A percentile compares a stretch with the other conserved stretches of the same genome.
These are phyloP conservation scores for Ciconia stormi DNA, from an alignment of 2,113 vertebrate genomes.

Conservation along the genomic window DNA sequence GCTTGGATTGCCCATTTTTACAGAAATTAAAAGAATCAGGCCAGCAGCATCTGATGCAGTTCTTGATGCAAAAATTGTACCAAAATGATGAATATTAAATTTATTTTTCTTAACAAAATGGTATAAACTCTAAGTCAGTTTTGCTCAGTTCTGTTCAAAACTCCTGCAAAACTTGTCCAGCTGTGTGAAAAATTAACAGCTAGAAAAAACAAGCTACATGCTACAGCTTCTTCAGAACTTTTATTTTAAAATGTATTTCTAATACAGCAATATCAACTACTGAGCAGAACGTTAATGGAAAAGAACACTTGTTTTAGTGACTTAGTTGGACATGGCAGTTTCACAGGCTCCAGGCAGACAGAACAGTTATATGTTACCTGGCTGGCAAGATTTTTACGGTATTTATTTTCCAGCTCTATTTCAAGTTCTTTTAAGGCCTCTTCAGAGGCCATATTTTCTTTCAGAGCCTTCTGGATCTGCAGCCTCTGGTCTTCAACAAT, in stretches of 20 bases:
- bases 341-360: background rate
- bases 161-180: background rate
- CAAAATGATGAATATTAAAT: background rate
- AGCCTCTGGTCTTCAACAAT: constrained; percentile 49
- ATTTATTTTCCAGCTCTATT: constrained; percentile 76
- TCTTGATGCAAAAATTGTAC: background rate
- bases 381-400: constrained; percentile 77
- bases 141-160: background rate
- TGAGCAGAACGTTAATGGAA: background rate
- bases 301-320: background rate
- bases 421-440: constrained; percentile 72
- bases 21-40: background rate
- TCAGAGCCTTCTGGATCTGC: constrained; percentile 70
- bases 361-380: constrained; percentile 77
- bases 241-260: background rate
- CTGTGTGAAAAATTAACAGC: background rate
- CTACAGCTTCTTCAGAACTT: background rate
- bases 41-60: background rate
- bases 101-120: background rate
- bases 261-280: background rate
- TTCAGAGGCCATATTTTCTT: constrained; percentile 65
- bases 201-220: background rate
- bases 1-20: background rate
- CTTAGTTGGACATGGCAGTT: background rate
- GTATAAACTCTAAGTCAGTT: background rate